Evolutionary conservation across 2,113 vertebrate genomes (phyloP).

Genomic region (Mellivora capensis): DNA sequence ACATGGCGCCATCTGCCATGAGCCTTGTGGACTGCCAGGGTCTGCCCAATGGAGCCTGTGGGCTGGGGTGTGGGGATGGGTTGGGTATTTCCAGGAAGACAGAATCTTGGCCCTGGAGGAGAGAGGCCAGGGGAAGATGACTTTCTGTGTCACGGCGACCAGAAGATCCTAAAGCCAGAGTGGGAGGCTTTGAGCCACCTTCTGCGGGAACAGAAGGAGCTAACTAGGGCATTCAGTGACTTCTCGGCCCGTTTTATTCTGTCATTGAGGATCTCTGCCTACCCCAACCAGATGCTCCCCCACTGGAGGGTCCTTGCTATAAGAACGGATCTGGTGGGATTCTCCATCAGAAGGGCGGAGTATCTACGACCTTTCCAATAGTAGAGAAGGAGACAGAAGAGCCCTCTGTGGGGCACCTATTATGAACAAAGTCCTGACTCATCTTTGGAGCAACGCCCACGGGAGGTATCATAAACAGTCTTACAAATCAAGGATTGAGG

Average conservation of each 20-base stretch:
- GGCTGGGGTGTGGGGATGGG: not conserved
- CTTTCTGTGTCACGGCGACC: not conserved
- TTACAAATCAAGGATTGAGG: not conserved
- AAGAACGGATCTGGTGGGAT: not conserved
- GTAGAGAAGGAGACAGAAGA: not conserved
- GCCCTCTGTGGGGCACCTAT: not conserved
- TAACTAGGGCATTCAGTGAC: accelerated
- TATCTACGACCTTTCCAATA: not conserved
- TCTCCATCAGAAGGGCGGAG: not conserved
- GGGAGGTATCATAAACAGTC: not conserved
- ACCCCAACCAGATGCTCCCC: not conserved
- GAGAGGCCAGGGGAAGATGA: not conserved
- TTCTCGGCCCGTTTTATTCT: not conserved
- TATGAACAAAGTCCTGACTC: not conserved
- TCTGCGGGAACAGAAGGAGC: not conserved
- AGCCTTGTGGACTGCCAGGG: slow-evolving; percentile 68
- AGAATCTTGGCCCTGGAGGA: not conserved
- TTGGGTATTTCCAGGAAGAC: not conserved
- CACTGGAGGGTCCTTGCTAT: not conserved
- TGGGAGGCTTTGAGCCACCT: not conserved
- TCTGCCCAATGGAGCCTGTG: slow-evolving; percentile 58
- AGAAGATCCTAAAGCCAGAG: not conserved
- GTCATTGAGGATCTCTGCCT: not conserved
- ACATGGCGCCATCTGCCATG: slow-evolving; percentile 72
- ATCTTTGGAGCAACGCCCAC: not conserved